Conservation (phyloP, 2,113 vertebrate genomes). For the Daboia siamensis region DNA sequence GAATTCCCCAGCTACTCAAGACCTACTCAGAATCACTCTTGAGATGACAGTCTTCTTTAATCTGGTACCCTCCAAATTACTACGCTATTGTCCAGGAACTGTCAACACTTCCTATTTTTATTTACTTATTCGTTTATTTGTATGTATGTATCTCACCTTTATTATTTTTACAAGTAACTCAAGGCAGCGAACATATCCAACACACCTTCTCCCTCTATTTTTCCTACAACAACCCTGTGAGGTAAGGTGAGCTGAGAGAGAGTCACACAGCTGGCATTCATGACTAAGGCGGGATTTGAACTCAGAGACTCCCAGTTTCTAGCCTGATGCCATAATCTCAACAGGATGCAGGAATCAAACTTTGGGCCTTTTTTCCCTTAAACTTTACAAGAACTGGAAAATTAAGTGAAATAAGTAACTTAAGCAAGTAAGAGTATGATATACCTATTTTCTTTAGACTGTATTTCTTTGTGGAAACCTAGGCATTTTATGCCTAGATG, state of each 20-base stretch:
- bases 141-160: neutral
- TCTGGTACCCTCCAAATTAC: neutral
- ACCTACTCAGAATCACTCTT: neutral
- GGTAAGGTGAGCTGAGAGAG: neutral
- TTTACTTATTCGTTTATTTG: neutral
- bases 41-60: neutral
- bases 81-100: neutral
- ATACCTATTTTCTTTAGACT: neutral
- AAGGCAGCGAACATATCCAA: neutral
- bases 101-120: neutral
- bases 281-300: neutral
- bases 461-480: neutral
- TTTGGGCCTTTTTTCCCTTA: neutral
- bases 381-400: neutral
- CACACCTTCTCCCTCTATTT: neutral
- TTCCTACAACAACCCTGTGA: neutral
- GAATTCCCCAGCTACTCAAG: neutral
- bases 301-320: neutral
- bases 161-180: neutral
- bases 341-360: neutral
- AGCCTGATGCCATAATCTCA: neutral
- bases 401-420: neutral
- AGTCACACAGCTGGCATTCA: neutral
- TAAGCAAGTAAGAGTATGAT: neutral
- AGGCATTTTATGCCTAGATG: neutral